phyloP scores from a whole-genome alignment of 2,113 vertebrate species.

The Sclerurus mexicanus region DNA sequence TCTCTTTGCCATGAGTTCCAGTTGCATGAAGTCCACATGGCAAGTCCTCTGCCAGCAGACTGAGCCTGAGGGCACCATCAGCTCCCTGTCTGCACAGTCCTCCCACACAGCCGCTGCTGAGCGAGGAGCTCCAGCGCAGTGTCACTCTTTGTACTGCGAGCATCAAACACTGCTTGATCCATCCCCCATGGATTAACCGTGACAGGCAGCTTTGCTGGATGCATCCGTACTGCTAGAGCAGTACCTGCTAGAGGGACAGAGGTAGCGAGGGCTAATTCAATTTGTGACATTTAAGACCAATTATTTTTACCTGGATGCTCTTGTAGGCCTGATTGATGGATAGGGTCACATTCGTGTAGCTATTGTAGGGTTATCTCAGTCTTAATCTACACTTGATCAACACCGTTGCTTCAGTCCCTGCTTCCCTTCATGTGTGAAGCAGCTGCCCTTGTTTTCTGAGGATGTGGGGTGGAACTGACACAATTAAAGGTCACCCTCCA shows the following conservation, averaged over 20 bases:
- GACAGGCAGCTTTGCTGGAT: not conserved
- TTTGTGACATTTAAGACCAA: not conserved
- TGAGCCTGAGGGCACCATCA: not conserved
- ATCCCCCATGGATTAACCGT: not conserved
- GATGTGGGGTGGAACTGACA: conserved; percentile 65
- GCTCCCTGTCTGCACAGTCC: not conserved
- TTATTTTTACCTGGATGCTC: not conserved
- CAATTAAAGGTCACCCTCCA: conserved; percentile 63
- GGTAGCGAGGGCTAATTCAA: not conserved
- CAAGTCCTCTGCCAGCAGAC: not conserved
- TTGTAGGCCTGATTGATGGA: not conserved
- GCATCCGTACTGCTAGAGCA: not conserved
- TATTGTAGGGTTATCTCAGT: not conserved
- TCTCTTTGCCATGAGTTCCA: not conserved
- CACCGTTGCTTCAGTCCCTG: not conserved
- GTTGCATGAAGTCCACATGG: not conserved
- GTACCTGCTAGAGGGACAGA: not conserved
- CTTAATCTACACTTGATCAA: not conserved
- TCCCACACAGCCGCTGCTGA: not conserved
- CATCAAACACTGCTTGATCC: not conserved
- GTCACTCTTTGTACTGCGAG: not conserved
- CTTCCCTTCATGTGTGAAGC: conserved; percentile 58
- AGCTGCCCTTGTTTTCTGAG: conserved; percentile 54
- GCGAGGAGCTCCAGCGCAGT: not conserved
- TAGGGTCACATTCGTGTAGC: not conserved